Base-by-base conservation (phyloP, 2,113 vertebrate species). In the Platichthys stellatus region DNA sequence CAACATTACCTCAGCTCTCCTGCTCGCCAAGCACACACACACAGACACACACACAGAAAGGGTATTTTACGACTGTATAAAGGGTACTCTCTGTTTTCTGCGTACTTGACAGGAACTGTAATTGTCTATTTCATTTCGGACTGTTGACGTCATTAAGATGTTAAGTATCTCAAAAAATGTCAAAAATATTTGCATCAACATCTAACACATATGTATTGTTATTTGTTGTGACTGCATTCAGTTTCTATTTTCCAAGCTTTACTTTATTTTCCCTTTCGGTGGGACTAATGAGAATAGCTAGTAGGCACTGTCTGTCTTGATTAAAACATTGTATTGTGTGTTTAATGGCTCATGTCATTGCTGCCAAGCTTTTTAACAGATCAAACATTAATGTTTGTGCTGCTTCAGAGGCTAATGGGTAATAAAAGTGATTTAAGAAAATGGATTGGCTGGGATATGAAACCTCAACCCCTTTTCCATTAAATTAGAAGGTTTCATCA, bases 1-100 rank as follows among this genome's bases (percentile, higher is more conserved):
- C 75, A 88, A 70, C 78, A 85, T 93, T 90, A 89, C 89, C 87
- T 93, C 89, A 92, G 76, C 59, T 76, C 49, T 83, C 79, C 84
- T 26, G 91, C 82, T 86, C 93, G 76, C 58, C 24, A 63, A 68
- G 13, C 67, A 15, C 74, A 21, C 47, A 23, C 45, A 67, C 57
- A 64, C 75, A 53, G 61, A 58, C 72, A 59, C 72, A 67, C 63
- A 49, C 72, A 59, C 65, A 67, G 40, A 51, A 63, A 68, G 45
- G 74, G 56, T 65, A 56, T 68, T 76, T 70, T 80, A 78, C 77
- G 69, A 66, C 87, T 83, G 68, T 69, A 82, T 64, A 80, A 73
- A 72, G 43, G 69, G 43, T n/a, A 54, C 45, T 3, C 58, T 31
- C 68, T 24, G 69, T 21, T 72, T 69, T 80, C 56, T 23, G 8